Evolutionary conservation across 2,113 vertebrate genomes (phyloP).

Genomic region (Argyrosomus japonicus): DNA sequence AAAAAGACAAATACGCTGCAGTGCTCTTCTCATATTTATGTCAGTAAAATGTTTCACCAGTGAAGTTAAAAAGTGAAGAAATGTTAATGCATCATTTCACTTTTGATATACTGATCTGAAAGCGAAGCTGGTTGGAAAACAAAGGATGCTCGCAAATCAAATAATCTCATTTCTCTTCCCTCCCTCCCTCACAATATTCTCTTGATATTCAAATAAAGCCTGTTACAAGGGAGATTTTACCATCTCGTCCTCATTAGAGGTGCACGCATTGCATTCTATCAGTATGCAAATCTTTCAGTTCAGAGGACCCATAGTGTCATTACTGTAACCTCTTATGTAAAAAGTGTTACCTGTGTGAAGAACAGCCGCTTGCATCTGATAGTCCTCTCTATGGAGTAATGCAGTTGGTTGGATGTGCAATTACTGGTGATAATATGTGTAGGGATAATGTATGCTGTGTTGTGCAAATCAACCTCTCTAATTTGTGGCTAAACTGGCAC

Average conservation of each 20-base stretch:
- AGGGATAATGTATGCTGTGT: slow-evolving; percentile 32
- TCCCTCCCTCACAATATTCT: slow-evolving; percentile 46
- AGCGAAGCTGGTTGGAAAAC: slow-evolving; percentile 21
- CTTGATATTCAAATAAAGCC: slow-evolving; percentile 77
- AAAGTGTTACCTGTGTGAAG: slow-evolving; percentile 52
- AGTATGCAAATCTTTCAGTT: slow-evolving; percentile 79
- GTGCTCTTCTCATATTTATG: background rate
- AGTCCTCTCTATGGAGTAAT: slow-evolving; percentile 52
- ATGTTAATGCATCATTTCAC: slow-evolving; percentile 22
- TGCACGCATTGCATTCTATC: slow-evolving; percentile 59
- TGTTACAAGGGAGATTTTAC: slow-evolving; percentile 60
- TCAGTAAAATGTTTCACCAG: slow-evolving; percentile 4
- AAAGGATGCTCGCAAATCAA: slow-evolving; percentile 43
- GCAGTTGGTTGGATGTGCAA: slow-evolving; percentile 42
- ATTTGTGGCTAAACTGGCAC: slow-evolving; percentile 36
- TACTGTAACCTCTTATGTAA: slow-evolving; percentile 69
- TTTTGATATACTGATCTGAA: slow-evolving; percentile 45
- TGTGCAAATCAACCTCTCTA: slow-evolving; percentile 39
- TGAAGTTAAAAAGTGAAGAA: slow-evolving; percentile 2
- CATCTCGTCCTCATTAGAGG: slow-evolving; percentile 27
- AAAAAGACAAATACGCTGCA: background rate
- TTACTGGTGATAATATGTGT: slow-evolving; percentile 50
- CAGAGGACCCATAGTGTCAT: slow-evolving; percentile 58
- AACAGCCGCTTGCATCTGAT: slow-evolving; percentile 47
- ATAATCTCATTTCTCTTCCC: slow-evolving; percentile 39